Evolutionary conservation across 2,888 invertebrate genomes (phyloP).

Genomic region (Platycheirus albimanus): DNA sequence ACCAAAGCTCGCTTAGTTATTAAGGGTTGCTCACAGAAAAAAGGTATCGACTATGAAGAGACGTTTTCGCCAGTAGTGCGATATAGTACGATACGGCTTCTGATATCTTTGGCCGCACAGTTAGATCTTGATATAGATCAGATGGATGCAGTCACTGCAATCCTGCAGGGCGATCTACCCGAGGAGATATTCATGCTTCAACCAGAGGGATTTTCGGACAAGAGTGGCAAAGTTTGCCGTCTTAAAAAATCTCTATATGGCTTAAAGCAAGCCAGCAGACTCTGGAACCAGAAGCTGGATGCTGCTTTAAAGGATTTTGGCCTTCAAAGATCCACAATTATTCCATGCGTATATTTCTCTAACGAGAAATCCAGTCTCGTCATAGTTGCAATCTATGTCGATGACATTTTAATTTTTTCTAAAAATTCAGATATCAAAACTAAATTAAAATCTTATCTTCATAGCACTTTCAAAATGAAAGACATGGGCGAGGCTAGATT

Average conservation of each 20-base stretch:
- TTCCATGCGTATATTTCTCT: background rate
- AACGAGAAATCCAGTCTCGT: background rate
- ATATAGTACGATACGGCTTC: too few relatives aligned
- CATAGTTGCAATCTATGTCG: background rate
- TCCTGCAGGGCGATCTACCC: background rate
- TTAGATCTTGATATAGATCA: background rate
- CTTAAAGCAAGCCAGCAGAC: too few relatives aligned
- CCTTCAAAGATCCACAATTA: background rate
- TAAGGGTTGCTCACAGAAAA: too few relatives aligned
- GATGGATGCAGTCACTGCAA: background rate
- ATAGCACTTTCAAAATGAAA: slow-evolving; percentile 2
- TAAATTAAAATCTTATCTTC: too few relatives aligned
- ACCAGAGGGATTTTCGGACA: background rate
- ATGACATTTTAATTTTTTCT: background rate
- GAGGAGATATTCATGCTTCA: background rate
- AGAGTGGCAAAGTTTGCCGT: background rate
- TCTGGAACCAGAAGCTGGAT: too few relatives aligned
- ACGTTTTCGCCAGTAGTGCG: too few relatives aligned
- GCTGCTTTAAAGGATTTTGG: too few relatives aligned
- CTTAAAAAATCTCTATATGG: background rate
- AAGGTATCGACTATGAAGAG: too few relatives aligned
- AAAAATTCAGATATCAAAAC: background rate
- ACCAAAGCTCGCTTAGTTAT: background rate
- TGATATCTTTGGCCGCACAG: background rate
- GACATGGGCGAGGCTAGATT: background rate